phyloP scores from a whole-genome alignment of 2,888 invertebrate species.

The Agonopterix arenella region DNA sequence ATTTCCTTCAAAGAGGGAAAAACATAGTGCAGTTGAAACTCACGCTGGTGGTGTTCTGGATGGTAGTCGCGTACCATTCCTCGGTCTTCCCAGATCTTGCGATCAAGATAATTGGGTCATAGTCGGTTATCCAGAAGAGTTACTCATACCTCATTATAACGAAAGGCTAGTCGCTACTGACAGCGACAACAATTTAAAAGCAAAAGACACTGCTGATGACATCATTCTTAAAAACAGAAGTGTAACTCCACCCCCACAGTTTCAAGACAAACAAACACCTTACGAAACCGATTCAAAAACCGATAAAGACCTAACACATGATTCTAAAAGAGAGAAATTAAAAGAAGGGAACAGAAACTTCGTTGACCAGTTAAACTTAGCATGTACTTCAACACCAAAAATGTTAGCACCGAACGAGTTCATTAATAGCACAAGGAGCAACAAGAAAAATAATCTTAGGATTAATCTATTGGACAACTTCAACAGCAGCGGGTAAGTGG shows the following conservation, averaged over 20 bases:
- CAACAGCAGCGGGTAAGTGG: constrained; percentile 56
- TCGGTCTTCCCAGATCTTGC: constrained; percentile 57
- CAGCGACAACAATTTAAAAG: constrained; percentile 33
- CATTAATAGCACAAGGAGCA: constrained; percentile 43
- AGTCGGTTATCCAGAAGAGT: constrained; percentile 60
- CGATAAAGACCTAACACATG: constrained; percentile 53
- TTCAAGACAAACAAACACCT: constrained; percentile 60
- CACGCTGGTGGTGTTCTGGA: constrained; percentile 55
- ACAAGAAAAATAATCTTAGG: constrained; percentile 36
- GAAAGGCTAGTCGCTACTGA: constrained; percentile 54
- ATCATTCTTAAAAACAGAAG: constrained; percentile 39
- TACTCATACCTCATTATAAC: constrained; percentile 62
- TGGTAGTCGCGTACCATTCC: constrained; percentile 60
- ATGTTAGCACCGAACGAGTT: constrained; percentile 64
- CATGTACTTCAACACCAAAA: constrained; percentile 70
- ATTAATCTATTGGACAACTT: constrained; percentile 60
- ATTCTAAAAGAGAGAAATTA: constrained; percentile 67
- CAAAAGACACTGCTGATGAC: constrained; percentile 32
- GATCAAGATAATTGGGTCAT: constrained; percentile 64
- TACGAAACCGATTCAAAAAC: constrained; percentile 49
- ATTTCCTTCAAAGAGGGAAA: constrained; percentile 58
- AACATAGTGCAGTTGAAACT: constrained; percentile 40
- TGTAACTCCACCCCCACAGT: constrained; percentile 65
- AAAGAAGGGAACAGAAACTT: constrained; percentile 59
- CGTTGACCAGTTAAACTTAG: constrained; percentile 59